These are phyloP conservation scores for Phylloscopus whistleri DNA, from an alignment of 2,113 vertebrate species.

Conservation along the genomic window DNA sequence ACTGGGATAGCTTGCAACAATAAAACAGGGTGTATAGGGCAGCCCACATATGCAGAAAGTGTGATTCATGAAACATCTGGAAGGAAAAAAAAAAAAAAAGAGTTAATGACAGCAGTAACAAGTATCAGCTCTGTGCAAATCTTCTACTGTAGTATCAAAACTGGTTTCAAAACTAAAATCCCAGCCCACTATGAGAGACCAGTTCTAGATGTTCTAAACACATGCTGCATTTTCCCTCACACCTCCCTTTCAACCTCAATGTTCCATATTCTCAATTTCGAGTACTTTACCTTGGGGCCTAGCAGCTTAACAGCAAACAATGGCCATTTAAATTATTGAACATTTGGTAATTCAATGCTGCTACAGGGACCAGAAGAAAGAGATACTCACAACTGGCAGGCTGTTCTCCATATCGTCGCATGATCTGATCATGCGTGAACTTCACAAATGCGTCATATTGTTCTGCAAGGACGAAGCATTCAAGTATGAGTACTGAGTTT, in stretches of 20 bases:
- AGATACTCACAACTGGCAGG: slow-evolving; percentile 96
- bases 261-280: accelerated
- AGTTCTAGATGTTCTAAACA: neutral
- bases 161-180: neutral
- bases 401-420: slow-evolving; percentile 98
- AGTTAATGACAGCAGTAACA: slow-evolving; percentile 13
- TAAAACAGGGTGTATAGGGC: slow-evolving; percentile 76
- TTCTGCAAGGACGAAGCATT: slow-evolving; percentile 76
- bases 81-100: neutral
- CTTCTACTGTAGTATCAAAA: neutral
- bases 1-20: slow-evolving; percentile 82
- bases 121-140: neutral
- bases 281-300: neutral
- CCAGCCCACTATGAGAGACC: accelerated
- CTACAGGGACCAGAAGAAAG: neutral
- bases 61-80: slow-evolving; percentile 93
- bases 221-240: neutral
- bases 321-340: neutral
- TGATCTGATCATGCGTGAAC: slow-evolving; percentile 98
- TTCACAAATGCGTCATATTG: slow-evolving; percentile 99
- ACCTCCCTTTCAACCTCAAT: neutral
- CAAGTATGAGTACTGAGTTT: neutral
- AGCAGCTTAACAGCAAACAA: neutral
- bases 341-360: neutral
- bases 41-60: slow-evolving; percentile 72